phyloP scores from a whole-genome alignment of 1,140 invertebrate genomes.

The Apis florea region DNA sequence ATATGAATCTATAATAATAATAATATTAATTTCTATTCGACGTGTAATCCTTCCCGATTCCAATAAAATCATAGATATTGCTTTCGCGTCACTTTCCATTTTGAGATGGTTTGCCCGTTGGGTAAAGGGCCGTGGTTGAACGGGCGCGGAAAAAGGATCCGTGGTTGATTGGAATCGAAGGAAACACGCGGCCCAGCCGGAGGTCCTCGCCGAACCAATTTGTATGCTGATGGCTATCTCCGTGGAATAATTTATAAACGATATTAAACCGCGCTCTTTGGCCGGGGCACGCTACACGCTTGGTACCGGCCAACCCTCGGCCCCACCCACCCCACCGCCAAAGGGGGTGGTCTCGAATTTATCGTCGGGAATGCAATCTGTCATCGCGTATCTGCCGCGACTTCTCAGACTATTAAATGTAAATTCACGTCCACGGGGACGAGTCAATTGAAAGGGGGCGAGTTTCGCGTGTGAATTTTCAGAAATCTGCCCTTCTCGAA shows the following conservation, averaged over 20 bases:
- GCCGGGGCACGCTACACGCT: conserved; percentile 59
- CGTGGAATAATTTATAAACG: conserved; percentile 72
- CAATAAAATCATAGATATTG: neutral
- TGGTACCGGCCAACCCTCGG: conserved; percentile 57
- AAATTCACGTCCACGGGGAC: conserved; percentile 25
- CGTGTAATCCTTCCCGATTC: too few relatives aligned
- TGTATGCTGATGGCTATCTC: conserved; percentile 72
- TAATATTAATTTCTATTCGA: too few relatives aligned
- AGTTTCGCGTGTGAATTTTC: too few relatives aligned
- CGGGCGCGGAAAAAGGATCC: conserved; percentile 35
- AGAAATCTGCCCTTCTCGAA: too few relatives aligned
- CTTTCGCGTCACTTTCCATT: neutral
- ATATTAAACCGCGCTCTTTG: conserved; percentile 70
- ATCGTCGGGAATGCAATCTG: conserved; percentile 44
- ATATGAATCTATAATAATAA: too few relatives aligned
- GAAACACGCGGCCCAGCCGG: conserved; percentile 39
- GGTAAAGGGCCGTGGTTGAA: neutral
- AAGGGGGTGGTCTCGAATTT: conserved; percentile 40
- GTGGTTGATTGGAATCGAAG: conserved; percentile 46
- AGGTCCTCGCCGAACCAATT: conserved; percentile 65
- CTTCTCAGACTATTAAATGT: conserved; percentile 45
- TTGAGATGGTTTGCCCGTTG: neutral
- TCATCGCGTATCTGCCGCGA: conserved; percentile 39
- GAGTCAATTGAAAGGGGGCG: too few relatives aligned
- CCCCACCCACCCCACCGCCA: neutral